phyloP scores from a whole-genome alignment of 2,113 vertebrate species.

The Pluvialis apricaria region DNA sequence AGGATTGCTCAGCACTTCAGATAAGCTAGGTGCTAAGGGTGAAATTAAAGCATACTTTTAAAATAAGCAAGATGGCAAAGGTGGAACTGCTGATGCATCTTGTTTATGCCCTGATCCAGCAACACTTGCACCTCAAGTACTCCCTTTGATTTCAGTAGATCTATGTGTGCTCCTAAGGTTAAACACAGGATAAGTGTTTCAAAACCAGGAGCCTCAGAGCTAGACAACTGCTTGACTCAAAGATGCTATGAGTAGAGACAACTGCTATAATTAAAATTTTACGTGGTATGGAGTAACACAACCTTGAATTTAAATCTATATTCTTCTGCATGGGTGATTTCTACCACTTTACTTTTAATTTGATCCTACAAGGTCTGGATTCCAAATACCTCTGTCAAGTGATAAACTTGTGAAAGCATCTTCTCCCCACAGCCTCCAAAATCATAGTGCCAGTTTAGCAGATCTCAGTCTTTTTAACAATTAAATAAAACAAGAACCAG shows the following conservation, averaged over 20 bases:
- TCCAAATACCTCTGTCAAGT: background rate
- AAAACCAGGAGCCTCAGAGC: background rate
- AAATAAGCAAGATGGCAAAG: background rate
- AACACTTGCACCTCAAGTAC: background rate
- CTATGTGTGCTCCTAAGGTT: background rate
- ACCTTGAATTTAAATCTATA: background rate
- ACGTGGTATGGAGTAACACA: background rate
- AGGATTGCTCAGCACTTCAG: background rate
- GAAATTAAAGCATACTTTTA: background rate
- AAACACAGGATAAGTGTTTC: background rate
- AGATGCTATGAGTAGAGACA: background rate
- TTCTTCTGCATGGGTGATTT: background rate
- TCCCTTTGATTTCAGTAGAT: background rate
- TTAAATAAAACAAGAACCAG: constrained; percentile 39
- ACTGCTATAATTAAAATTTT: background rate
- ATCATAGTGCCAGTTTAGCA: constrained; percentile 24
- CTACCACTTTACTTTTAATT: background rate
- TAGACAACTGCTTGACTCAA: background rate
- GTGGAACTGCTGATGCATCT: background rate
- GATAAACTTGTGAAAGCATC: background rate
- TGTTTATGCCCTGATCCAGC: background rate
- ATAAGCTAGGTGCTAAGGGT: background rate
- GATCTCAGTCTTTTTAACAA: constrained; percentile 14
- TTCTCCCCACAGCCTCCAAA: constrained; percentile 43
- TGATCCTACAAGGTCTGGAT: background rate